A percentile compares a stretch with the other conserved stretches of the same genome.
phyloP scores from a whole-genome alignment of 2,113 vertebrate species.

The Chaenogobius annularis region DNA sequence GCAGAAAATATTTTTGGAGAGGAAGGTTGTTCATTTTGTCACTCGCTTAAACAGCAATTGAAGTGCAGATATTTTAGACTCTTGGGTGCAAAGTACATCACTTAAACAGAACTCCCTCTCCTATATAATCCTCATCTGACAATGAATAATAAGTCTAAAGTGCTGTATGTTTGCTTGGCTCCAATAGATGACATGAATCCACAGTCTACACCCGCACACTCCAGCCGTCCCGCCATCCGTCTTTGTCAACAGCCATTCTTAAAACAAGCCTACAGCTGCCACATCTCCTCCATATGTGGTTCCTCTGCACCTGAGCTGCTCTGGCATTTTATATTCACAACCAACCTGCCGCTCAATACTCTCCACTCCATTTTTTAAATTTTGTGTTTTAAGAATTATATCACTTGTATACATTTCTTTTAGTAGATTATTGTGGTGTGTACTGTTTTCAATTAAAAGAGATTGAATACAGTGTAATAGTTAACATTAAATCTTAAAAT shows the following conservation, averaged over 20 bases:
- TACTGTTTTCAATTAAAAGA: no score
- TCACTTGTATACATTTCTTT: no score
- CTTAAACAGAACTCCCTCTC: neutral
- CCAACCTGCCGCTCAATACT: neutral
- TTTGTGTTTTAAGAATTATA: neutral
- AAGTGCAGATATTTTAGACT: neutral
- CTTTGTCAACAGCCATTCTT: slow-evolving; percentile 22
- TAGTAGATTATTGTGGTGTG: no score
- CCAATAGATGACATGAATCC: slow-evolving; percentile 7
- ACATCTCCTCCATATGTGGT: neutral
- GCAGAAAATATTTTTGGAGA: neutral
- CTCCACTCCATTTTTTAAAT: neutral
- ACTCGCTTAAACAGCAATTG: neutral
- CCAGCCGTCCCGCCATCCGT: slow-evolving; percentile 10
- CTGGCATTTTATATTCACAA: neutral
- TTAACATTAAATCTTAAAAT: no score
- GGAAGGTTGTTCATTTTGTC: neutral
- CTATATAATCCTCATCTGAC: slow-evolving; percentile 17
- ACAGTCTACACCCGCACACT: slow-evolving; percentile 12
- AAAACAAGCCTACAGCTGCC: slow-evolving; percentile 8
- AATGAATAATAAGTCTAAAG: slow-evolving; percentile 16
- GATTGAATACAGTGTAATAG: no score
- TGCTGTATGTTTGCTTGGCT: slow-evolving; percentile 5
- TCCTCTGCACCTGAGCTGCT: slow-evolving; percentile 7
- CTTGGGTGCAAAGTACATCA: neutral